Conservation (phyloP, 2,113 vertebrate species). For the Eublepharis macularius region DNA sequence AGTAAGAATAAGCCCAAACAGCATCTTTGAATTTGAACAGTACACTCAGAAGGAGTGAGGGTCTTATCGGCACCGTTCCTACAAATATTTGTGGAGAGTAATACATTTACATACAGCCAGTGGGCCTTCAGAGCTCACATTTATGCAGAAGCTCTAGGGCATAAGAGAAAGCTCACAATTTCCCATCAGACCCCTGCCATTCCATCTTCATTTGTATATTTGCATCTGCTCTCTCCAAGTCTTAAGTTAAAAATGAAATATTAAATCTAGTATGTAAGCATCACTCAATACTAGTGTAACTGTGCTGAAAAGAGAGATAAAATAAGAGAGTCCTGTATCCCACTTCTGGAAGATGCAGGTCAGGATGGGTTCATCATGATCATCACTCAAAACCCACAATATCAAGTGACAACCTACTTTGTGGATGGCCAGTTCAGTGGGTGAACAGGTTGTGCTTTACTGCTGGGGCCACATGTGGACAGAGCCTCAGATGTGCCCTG, state of each 20-base stretch:
- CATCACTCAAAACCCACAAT: neutral
- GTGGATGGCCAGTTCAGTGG: too few species aligned
- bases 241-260: neutral
- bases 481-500: too few species aligned
- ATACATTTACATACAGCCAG: neutral
- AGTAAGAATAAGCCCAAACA: neutral
- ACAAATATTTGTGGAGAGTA: neutral
- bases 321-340: neutral
- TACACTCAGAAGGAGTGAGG: slow-evolving; percentile 35
- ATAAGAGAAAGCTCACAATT: neutral
- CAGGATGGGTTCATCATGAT: neutral
- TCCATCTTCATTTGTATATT: neutral
- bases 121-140: too few species aligned
- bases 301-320: neutral
- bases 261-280: neutral
- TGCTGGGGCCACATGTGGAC: too few species aligned
- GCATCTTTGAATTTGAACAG: slow-evolving; percentile 8
- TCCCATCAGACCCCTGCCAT: neutral
- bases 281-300: neutral
- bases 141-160: neutral
- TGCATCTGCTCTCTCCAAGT: neutral
- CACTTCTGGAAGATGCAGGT: neutral
- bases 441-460: too few species aligned
- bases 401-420: neutral
- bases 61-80: neutral